These are phyloP conservation scores for Phyto melanocephala DNA, from an alignment of 2,888 invertebrate species.

Conservation along the genomic window DNA sequence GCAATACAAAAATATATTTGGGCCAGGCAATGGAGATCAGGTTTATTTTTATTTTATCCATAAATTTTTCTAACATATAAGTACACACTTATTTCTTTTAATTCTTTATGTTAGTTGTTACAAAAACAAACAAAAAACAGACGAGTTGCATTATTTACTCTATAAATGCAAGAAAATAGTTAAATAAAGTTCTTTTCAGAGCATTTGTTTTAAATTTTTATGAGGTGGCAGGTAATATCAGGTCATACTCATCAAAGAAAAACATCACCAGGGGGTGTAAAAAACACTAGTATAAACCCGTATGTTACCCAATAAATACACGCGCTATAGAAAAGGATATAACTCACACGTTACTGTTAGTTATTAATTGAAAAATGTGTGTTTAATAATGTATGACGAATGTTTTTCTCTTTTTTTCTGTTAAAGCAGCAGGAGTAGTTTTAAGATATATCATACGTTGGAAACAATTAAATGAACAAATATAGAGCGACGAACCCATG, in stretches of 20 bases:
- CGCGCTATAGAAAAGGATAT: conserved; percentile 8
- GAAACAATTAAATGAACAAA: background rate
- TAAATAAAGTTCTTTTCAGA: background rate
- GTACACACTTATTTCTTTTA: no score
- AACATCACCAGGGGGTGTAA: conserved; percentile 59
- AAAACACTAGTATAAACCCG: background rate
- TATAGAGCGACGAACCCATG: background rate
- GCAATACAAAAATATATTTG: no score
- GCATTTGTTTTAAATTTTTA: conserved; percentile 35
- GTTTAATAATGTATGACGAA: conserved; percentile 74
- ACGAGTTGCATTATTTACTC: no score
- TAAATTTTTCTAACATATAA: no score
- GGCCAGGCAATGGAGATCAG: no score
- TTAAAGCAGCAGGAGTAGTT: conserved; percentile 46
- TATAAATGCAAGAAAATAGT: no score
- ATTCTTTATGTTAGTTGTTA: no score
- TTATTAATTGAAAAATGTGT: conserved; percentile 58
- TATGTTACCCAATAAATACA: background rate
- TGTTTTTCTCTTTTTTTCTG: conserved; percentile 33
- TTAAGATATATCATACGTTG: background rate
- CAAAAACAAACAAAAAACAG: no score
- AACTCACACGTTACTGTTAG: conserved; percentile 24
- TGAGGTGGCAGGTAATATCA: conserved; percentile 47
- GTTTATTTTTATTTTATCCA: no score
- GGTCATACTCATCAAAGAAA: conserved; percentile 53